Conservation (phyloP, 2,113 vertebrate species). For the Ramphastos sulfuratus region DNA sequence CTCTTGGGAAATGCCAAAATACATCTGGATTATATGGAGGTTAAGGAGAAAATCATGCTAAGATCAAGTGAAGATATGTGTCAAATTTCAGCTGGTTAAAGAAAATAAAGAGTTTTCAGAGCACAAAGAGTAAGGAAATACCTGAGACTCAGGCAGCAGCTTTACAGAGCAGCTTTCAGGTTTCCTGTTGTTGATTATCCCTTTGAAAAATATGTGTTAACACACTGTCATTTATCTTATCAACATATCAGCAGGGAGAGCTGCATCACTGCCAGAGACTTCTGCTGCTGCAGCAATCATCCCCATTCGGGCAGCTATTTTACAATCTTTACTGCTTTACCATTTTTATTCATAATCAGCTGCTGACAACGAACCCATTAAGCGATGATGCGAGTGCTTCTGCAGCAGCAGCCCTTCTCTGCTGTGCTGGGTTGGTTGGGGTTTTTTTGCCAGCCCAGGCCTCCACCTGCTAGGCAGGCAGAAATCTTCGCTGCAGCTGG, state of each 20-base stretch:
- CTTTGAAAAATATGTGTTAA: constrained; percentile 33
- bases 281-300: not conserved
- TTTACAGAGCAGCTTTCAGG: not conserved
- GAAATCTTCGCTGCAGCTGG: not conserved
- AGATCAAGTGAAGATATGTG: not conserved
- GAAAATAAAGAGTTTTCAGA: not conserved
- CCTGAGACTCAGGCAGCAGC: not conserved
- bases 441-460: not conserved
- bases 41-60: constrained; percentile 12
- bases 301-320: not conserved
- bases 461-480: not conserved
- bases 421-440: not conserved
- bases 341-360: constrained; percentile 20
- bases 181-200: constrained; percentile 22
- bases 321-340: not conserved
- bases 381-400: not conserved
- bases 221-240: constrained; percentile 57
- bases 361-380: not conserved
- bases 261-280: not conserved
- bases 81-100: not conserved
- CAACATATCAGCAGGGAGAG: constrained; percentile 50
- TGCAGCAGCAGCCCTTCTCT: not conserved
- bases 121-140: not conserved
- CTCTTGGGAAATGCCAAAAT: not conserved
- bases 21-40: not conserved